These are phyloP conservation scores for Altica lythri DNA, from an alignment of 2,888 invertebrate genomes.

Conservation along the genomic window DNA sequence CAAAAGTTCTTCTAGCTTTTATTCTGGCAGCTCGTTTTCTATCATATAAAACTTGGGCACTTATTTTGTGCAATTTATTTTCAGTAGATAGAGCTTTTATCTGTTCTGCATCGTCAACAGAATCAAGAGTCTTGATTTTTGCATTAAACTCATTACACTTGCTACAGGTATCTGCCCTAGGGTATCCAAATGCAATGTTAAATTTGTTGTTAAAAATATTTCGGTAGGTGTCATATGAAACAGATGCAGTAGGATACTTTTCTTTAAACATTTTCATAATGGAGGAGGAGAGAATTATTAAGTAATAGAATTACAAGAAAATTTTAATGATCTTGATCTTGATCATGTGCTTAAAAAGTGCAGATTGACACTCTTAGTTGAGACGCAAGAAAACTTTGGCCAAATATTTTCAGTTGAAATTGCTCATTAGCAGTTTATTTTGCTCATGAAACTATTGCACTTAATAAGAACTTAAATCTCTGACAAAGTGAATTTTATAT, in stretches of 20 bases:
- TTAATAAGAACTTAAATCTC: no score
- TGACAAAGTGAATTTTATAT: no score
- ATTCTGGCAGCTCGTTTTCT: conserved; percentile 1
- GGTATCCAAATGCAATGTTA: background rate
- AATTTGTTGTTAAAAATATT: background rate
- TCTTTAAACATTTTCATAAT: background rate
- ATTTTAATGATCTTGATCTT: no score
- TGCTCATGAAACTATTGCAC: no score
- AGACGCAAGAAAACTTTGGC: no score
- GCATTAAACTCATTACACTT: conserved; percentile 12
- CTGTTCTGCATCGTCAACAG: conserved; percentile 7
- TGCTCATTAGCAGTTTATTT: no score
- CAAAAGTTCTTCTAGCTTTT: background rate
- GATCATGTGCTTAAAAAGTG: no score
- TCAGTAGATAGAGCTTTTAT: conserved; percentile 9
- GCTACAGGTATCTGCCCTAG: conserved; percentile 11
- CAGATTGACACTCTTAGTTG: no score
- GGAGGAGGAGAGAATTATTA: no score
- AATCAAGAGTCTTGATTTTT: conserved; percentile 2
- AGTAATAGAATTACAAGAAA: no score
- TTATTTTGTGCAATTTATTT: conserved; percentile 16
- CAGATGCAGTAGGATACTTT: background rate
- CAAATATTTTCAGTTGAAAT: no score
- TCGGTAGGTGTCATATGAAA: background rate
- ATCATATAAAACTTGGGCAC: conserved; percentile 12